Percentiles rank a stretch among this genome's conserved stretches.
phyloP scores from a whole-genome alignment of 2,797 vertebrate species.

The Picus viridis region DNA sequence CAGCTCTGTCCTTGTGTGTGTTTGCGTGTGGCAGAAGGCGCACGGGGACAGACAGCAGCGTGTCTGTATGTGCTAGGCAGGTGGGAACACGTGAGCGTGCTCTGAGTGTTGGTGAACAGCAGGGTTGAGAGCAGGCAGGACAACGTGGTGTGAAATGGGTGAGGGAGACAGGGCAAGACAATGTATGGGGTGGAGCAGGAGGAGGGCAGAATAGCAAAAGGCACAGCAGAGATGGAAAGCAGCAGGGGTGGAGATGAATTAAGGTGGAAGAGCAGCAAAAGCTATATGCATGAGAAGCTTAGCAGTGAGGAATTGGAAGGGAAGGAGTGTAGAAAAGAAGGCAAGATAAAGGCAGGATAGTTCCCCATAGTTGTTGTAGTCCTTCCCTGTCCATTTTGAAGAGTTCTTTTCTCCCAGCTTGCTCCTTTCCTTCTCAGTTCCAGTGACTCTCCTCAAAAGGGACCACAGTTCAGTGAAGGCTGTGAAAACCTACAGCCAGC shows the following conservation, averaged over 20 bases:
- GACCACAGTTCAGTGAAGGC: background rate
- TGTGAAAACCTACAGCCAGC: background rate
- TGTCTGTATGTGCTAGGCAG: background rate
- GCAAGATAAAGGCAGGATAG: background rate
- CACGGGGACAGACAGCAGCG: background rate
- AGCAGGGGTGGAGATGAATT: background rate
- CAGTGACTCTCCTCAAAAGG: fast-evolving
- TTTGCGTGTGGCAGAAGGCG: background rate
- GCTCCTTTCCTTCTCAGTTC: background rate
- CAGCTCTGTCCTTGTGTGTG: conserved; percentile 20
- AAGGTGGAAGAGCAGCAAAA: background rate
- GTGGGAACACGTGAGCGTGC: background rate
- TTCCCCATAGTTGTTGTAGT: background rate
- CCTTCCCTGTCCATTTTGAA: background rate
- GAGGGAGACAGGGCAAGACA: background rate
- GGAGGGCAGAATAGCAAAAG: background rate
- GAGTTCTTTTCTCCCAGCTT: background rate
- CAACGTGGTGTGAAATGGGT: background rate
- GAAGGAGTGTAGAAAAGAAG: background rate
- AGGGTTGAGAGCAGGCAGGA: background rate
- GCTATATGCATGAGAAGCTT: background rate
- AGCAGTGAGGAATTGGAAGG: background rate
- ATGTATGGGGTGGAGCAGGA: background rate
- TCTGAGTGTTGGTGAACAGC: background rate
- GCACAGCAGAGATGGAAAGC: background rate